Evolutionary conservation across 2,113 vertebrate genomes (phyloP).

Genomic region (Urocitellus parryii): DNA sequence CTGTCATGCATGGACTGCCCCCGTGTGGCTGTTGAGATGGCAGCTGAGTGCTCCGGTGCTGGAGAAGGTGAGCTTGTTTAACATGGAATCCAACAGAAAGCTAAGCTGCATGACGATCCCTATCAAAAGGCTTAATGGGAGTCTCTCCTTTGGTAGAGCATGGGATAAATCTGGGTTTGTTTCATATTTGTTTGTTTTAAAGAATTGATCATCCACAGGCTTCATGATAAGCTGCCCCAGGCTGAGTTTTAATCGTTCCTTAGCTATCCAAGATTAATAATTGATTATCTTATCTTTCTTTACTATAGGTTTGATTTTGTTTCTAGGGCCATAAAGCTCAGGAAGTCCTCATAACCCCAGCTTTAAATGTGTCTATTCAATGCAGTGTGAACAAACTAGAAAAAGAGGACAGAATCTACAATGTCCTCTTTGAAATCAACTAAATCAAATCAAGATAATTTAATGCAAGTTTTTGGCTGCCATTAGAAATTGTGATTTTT

Average conservation of each 20-base stretch:
- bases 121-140: conserved; percentile 85
- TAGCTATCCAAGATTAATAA: conserved; percentile 74
- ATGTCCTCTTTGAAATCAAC: conserved; percentile 87
- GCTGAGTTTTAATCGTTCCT: conserved; percentile 75
- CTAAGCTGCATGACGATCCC: conserved; percentile 87
- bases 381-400: conserved; percentile 71
- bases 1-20: conserved; percentile 68
- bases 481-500: conserved; percentile 82
- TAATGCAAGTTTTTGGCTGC: conserved; percentile 79
- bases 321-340: conserved; percentile 86
- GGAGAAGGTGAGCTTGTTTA: conserved; percentile 84
- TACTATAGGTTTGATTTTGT: conserved; percentile 70
- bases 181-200: conserved; percentile 52
- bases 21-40: conserved; percentile 31
- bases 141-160: conserved; percentile 86
- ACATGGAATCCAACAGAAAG: conserved; percentile 88
- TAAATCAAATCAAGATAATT: conserved; percentile 82
- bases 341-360: conserved; percentile 83
- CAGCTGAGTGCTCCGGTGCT: conserved; percentile 78
- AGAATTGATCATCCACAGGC: conserved; percentile 81
- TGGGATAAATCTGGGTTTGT: conserved; percentile 79
- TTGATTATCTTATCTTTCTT: conserved; percentile 76
- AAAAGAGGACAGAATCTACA: conserved; percentile 79
- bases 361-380: conserved; percentile 80
- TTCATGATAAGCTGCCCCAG: conserved; percentile 74